phyloP scores from a whole-genome alignment of 2,797 vertebrate genomes.

The Chaetophractus vellerosus region DNA sequence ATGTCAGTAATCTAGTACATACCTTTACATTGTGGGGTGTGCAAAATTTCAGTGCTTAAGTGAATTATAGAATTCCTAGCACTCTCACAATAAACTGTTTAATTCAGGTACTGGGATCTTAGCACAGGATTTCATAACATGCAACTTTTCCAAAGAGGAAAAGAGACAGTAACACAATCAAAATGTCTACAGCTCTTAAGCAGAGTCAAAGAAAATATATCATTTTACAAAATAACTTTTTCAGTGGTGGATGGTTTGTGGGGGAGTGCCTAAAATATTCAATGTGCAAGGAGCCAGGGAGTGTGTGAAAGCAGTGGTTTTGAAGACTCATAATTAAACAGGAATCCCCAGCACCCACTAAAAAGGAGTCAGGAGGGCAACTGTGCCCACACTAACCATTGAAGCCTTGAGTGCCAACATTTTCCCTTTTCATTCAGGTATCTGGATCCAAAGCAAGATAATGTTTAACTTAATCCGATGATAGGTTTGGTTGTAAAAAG shows the following conservation, averaged over 20 bases:
- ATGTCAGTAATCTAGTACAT: slow-evolving; percentile 73
- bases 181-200: slow-evolving; percentile 39
- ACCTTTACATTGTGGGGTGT: slow-evolving; percentile 72
- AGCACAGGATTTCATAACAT: slow-evolving; percentile 39
- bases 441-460: slow-evolving; percentile 28
- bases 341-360: not conserved
- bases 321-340: not conserved
- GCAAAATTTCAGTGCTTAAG: slow-evolving; percentile 82
- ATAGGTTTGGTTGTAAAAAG: not conserved
- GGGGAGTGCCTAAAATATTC: not conserved
- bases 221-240: slow-evolving; percentile 60
- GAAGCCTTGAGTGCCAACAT: not conserved
- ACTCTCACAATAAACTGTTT: slow-evolving; percentile 53
- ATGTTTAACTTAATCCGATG: not conserved
- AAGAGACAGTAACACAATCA: slow-evolving; percentile 16
- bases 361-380: not conserved
- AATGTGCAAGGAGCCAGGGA: not conserved
- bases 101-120: slow-evolving; percentile 37
- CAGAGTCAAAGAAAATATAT: slow-evolving; percentile 44
- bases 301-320: not conserved
- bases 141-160: slow-evolving; percentile 55
- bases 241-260: not conserved
- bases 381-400: not conserved
- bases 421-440: slow-evolving; percentile 11
- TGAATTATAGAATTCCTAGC: slow-evolving; percentile 74